phyloP scores from a whole-genome alignment of 2,797 vertebrate species.

The Sebastiscus tertius region DNA sequence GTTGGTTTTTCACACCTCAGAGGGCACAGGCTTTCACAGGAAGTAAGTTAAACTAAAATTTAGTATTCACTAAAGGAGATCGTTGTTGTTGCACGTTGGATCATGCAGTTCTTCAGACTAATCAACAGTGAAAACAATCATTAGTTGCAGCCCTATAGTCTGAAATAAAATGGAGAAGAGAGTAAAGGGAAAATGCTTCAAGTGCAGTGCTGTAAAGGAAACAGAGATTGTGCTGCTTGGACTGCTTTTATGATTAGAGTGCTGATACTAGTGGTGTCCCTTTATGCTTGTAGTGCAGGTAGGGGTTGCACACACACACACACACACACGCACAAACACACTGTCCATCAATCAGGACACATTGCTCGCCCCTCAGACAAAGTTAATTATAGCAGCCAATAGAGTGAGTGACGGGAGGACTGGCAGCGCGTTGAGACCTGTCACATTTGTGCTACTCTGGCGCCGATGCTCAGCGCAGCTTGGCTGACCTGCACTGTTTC shows the following conservation, averaged over 20 bases:
- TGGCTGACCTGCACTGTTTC: constrained; percentile 24
- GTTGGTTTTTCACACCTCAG: not conserved
- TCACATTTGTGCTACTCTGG: constrained; percentile 49
- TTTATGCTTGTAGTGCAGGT: constrained; percentile 26
- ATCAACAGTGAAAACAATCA: too few species aligned
- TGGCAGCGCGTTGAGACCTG: constrained; percentile 44
- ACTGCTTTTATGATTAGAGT: not conserved
- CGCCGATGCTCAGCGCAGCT: constrained; percentile 3
- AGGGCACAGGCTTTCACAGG: not conserved
- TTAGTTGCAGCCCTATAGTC: not conserved
- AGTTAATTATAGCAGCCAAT: constrained; percentile 59
- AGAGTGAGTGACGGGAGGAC: constrained; percentile 44
- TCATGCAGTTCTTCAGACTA: not conserved
- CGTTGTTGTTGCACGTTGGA: not conserved
- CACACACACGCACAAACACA: not conserved
- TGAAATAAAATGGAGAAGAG: not conserved
- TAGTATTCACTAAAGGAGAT: not conserved
- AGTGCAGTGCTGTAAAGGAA: not conserved
- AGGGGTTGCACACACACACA: not conserved
- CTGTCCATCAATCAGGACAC: constrained; percentile 49
- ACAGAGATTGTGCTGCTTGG: not conserved
- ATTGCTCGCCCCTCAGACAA: constrained; percentile 10
- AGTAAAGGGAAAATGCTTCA: not conserved
- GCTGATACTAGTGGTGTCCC: not conserved
- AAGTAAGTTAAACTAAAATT: not conserved